Evolutionary conservation across 2,888 invertebrate genomes (phyloP).

Genomic region (Lissonota sp.): DNA sequence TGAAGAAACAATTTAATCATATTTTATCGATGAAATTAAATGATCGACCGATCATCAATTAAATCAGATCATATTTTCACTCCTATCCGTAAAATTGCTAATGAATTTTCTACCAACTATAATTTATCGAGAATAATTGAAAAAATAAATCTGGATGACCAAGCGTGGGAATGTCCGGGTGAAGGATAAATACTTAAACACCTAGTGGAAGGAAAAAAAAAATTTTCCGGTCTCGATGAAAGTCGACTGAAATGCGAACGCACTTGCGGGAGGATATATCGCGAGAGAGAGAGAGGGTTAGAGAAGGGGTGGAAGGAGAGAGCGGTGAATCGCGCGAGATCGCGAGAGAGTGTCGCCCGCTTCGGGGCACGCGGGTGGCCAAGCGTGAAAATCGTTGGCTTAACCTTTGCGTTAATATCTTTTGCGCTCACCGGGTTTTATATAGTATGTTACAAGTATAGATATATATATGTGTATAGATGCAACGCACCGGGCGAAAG

Average conservation of each 20-base stretch:
- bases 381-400: constrained; percentile 70
- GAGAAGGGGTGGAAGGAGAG: constrained; percentile 11
- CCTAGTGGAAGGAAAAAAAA: constrained; percentile 10
- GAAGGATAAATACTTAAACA: constrained; percentile 43
- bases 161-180: constrained; percentile 61
- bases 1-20: no score
- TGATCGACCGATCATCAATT: no score
- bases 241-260: constrained; percentile 56
- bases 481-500: not conserved
- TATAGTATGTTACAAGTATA: constrained; percentile 39
- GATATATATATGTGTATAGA: constrained; percentile 21
- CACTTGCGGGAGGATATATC: constrained; percentile 36
- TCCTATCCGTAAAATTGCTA: no score
- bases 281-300: constrained; percentile 25
- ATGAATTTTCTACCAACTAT: no score
- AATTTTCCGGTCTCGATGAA: constrained; percentile 53
- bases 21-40: no score
- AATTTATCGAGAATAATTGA: not conserved
- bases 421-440: constrained; percentile 52
- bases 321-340: constrained; percentile 19
- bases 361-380: constrained; percentile 67
- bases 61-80: no score
- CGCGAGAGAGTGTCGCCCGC: constrained; percentile 55
- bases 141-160: constrained; percentile 35
- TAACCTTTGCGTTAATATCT: constrained; percentile 66